Percentiles rank a stretch among this genome's conserved stretches.
Conservation (phyloP, 2,797 vertebrate species). For the Thripadectes ignobilis region DNA sequence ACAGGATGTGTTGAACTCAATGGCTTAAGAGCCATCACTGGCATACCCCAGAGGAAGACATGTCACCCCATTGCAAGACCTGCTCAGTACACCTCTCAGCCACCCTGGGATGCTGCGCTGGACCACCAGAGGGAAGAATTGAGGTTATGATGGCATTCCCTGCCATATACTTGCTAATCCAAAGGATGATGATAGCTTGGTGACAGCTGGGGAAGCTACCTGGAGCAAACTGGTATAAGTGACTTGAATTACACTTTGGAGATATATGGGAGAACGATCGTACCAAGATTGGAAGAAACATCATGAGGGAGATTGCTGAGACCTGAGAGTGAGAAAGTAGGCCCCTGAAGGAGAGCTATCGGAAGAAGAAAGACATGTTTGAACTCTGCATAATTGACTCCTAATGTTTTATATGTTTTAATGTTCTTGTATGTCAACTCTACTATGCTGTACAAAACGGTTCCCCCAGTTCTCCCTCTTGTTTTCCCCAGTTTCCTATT, state of each 20-base stretch:
- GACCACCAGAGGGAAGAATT: background rate
- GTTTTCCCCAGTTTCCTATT: no score
- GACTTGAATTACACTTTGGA: slow-evolving; percentile 21
- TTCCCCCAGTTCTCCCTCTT: no score
- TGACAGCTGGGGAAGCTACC: slow-evolving; percentile 16
- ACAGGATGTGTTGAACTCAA: fast-evolving
- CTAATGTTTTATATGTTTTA: no score
- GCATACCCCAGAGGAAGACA: background rate
- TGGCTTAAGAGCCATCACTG: background rate
- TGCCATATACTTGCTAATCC: background rate
- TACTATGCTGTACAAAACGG: no score
- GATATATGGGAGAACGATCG: background rate
- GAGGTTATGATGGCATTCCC: background rate
- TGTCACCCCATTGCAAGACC: background rate
- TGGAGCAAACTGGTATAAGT: slow-evolving; percentile 39
- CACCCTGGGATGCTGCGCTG: background rate
- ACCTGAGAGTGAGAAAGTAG: no score
- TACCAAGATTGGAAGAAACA: no score
- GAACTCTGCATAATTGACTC: no score
- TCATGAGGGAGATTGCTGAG: no score
- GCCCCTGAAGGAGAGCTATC: no score
- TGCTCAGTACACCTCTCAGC: background rate
- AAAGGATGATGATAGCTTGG: background rate
- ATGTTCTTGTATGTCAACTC: no score
- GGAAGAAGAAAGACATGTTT: no score